Evolutionary conservation across 2,113 vertebrate species (phyloP).

Genomic region (Andinoacara biseriatus): DNA sequence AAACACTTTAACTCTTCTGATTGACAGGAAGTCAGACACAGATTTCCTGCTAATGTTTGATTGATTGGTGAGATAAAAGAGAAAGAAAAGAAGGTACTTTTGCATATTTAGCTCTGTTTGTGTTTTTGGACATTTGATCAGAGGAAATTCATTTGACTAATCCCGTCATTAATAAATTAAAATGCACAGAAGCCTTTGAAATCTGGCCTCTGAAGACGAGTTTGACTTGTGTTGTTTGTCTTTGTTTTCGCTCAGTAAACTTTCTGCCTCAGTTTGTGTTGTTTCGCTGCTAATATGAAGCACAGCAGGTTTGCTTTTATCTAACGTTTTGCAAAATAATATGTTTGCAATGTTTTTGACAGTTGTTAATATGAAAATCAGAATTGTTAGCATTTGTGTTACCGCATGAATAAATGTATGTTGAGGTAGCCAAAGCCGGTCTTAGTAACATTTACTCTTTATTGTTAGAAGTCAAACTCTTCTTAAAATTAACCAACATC

Average conservation of each 20-base stretch:
- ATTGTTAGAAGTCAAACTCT: background rate
- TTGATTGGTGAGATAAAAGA: conserved; percentile 53
- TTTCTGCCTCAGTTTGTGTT: background rate
- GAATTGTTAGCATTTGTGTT: background rate
- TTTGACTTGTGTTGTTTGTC: background rate
- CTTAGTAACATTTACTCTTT: background rate
- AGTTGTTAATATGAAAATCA: background rate
- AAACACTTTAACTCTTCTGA: conserved; percentile 2
- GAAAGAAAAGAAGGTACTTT: conserved; percentile 25
- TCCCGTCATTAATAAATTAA: conserved; percentile 54
- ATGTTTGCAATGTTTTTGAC: background rate
- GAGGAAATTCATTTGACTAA: conserved; percentile 34
- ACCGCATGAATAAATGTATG: background rate
- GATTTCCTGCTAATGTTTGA: conserved; percentile 8
- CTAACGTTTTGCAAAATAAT: background rate
- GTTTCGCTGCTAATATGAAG: background rate
- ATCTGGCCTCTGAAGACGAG: conserved; percentile 10
- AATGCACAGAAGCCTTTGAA: conserved; percentile 41
- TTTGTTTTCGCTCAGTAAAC: background rate
- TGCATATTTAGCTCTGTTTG: conserved; percentile 54
- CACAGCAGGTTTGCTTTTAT: background rate
- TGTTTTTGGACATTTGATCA: conserved; percentile 23
- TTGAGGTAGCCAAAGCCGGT: background rate
- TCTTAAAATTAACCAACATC: background rate
- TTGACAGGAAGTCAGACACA: conserved; percentile 19